phyloP scores from a whole-genome alignment of 2,888 invertebrate species.

The Notodonta dromedarius region DNA sequence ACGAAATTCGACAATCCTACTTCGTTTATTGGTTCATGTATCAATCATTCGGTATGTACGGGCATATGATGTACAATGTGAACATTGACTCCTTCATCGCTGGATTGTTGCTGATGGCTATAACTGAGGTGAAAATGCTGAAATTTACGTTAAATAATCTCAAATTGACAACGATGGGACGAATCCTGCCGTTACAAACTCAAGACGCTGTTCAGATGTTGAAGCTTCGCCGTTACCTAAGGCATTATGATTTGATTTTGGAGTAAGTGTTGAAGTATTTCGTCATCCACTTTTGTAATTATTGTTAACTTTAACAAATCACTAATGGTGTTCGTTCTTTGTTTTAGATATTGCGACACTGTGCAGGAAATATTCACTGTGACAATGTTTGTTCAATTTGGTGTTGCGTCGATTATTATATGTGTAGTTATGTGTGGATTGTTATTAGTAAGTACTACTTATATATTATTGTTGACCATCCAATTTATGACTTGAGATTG shows the following conservation, averaged over 20 bases:
- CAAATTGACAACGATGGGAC: slow-evolving; percentile 34
- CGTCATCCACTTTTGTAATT: too few species aligned
- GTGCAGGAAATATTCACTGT: slow-evolving; percentile 55
- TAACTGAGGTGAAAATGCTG: slow-evolving; percentile 57
- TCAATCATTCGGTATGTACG: slow-evolving; percentile 63
- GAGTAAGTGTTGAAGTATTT: slow-evolving; percentile 45
- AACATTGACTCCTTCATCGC: slow-evolving; percentile 62
- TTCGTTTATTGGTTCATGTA: slow-evolving; percentile 58
- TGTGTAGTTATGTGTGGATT: slow-evolving; percentile 62
- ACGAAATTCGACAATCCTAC: slow-evolving; percentile 50
- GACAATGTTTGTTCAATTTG: slow-evolving; percentile 63
- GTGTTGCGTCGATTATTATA: slow-evolving; percentile 59
- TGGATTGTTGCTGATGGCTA: slow-evolving; percentile 58
- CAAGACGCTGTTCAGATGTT: slow-evolving; percentile 28
- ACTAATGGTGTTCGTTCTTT: slow-evolving; percentile 9
- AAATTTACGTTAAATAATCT: slow-evolving; percentile 54
- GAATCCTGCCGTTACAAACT: slow-evolving; percentile 13
- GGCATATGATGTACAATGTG: slow-evolving; percentile 67
- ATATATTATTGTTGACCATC: too few species aligned
- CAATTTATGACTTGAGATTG: too few species aligned
- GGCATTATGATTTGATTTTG: slow-evolving; percentile 57
- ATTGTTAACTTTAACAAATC: neutral
- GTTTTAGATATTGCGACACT: slow-evolving; percentile 56
- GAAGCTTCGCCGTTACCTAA: slow-evolving; percentile 46
- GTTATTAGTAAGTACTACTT: slow-evolving; percentile 49